Percentiles rank a stretch among this genome's conserved stretches.
Evolutionary conservation across 2,797 vertebrate species (phyloP).

Genomic region (Hyperoplus immaculatus): DNA sequence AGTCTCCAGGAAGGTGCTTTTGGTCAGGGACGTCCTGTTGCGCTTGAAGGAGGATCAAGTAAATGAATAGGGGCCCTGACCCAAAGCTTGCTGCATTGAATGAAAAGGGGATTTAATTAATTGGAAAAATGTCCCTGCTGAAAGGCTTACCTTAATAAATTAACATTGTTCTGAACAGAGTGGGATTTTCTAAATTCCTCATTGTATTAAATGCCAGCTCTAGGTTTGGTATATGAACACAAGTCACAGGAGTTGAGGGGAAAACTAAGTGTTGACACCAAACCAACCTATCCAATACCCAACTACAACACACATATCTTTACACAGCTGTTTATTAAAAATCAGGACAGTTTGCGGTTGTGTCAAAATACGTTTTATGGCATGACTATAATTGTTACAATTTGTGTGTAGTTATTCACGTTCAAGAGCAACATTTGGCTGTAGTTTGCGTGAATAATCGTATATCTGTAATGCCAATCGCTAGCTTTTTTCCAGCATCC

Average conservation of each 20-base stretch:
- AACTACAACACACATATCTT: not conserved
- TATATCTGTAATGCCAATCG: too few relatives aligned
- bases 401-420: too few relatives aligned
- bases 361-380: not conserved
- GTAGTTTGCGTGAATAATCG: too few relatives aligned
- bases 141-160: not conserved
- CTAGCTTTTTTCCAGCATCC: too few relatives aligned
- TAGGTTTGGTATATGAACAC: not conserved
- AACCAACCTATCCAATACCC: not conserved
- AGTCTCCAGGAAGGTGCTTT: not conserved
- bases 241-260: not conserved
- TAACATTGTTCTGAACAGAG: not conserved
- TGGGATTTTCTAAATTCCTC: not conserved
- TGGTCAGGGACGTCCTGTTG: slow-evolving; percentile 3
- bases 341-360: not conserved
- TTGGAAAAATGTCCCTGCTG: slow-evolving; percentile 2
- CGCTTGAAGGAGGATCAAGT: slow-evolving; percentile 1
- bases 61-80: slow-evolving; percentile 11
- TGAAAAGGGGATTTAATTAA: not conserved
- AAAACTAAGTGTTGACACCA: not conserved
- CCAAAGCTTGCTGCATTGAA: slow-evolving; percentile 6
- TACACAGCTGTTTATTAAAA: not conserved
- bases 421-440: too few relatives aligned
- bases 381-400: not conserved
- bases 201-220: not conserved